Base-by-base conservation (phyloP, 2,797 vertebrate genomes). In the Cryptoblepharus egeriae region DNA sequence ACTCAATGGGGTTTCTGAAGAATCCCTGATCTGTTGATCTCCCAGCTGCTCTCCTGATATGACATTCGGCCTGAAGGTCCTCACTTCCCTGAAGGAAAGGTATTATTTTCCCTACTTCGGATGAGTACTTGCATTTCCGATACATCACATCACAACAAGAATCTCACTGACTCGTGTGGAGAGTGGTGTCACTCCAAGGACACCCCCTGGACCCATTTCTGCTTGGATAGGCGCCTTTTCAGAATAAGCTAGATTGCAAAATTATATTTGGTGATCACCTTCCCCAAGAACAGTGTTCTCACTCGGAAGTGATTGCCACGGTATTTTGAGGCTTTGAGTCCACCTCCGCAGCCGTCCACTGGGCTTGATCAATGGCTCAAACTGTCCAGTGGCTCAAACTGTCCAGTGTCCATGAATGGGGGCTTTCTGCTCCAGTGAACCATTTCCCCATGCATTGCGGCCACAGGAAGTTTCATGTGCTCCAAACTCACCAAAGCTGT, bases 241-340 rank as follows among this genome's bases (percentile, higher is more conserved):
- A 12, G 60, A 79, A 58, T 68, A 60, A 49, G 28, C 39, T 2
- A n/a, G n/a, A 26, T 74, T 24, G 63, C 52, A 16, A 22, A 79
- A 84, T 68, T 84, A 73, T 67, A 84, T 79, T 79, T 79, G 37
- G 39, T 24, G 70, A 10, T 75, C 70, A 81, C 71, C 45, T 2
- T 9, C 8, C 2, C 6, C 73, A 72, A 74, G 79, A 49, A 74
- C 71, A 65, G 1, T 22, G 32, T 45, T 24, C 1, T 7, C 57
- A 26, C 71, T 35, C 24, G 64, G 52, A 37, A 52, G 61, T 74
- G 37, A 68, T 13, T 42, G 39, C 58, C 32, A 68, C 28, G 6
- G 5, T 61, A 73, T 52, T 35, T 80, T 63, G 18, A 61, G 42
- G 78, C n/a, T 35, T 7, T 12, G 37, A 2, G 67, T 49, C 12